Base-by-base conservation (phyloP, 92 coral and sea anemone genomes). In the Epizoanthus fatuus region DNA sequence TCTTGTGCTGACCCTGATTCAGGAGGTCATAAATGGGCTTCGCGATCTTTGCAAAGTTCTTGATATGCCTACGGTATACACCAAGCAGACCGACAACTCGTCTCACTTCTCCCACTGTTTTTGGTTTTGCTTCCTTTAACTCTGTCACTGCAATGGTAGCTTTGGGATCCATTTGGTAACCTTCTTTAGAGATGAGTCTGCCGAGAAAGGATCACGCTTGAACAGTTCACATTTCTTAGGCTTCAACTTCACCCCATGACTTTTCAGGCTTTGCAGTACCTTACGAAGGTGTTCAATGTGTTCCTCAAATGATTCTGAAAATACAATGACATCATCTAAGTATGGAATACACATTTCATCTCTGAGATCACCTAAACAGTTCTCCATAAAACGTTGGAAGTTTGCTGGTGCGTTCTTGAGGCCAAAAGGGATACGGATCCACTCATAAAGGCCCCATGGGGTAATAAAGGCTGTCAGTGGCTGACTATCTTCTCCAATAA, bases 321-420 rank as follows among this genome's bases (percentile, higher is more conserved):
- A 75, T 49, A 75, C 86, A 20, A 86, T 80, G 3, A 86, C 86
- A 69, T 86, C 86, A 35, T 86, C 90, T 22, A 86, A 40, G 66
- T 86, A 86, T 22, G 86, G 90, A 10, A 80, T 80, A 40, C 88
- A 82, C 38, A 88, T 22, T 74, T 15, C 80, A 60, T 84, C 92
- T 4, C 87, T 47, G 2, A 86, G 49, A 4, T 67, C 90, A 0
- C 80, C 86, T 7, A 86, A 68, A 10, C 85, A 77, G 22, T 81
- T 19, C 32, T 81, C 87, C 87, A 88, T 82, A 39, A 81, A 88
- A 25, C 83, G 63, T 57, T 86, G 85, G 63, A 86, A 78, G 25
- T 86, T 56, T 72, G 74, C 91, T 16, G 78, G 91, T 1, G 25
- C 25, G 88, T 75, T 88, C 77, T 58, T 88, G 3, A 88, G 69